These are phyloP conservation scores for Conger conger DNA, from an alignment of 2,113 vertebrate genomes.

Conservation along the genomic window DNA sequence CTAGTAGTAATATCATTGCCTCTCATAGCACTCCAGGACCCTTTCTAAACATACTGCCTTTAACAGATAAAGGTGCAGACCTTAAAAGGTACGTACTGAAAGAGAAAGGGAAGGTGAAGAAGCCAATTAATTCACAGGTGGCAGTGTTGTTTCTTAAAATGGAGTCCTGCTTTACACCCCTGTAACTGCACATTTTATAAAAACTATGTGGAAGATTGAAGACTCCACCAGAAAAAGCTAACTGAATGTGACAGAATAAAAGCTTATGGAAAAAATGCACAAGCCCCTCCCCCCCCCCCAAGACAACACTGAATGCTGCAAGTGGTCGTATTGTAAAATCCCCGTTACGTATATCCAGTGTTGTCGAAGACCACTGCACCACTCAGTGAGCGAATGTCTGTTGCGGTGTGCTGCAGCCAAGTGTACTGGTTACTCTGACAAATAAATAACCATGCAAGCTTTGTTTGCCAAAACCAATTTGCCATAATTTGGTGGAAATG, in stretches of 20 bases:
- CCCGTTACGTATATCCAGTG: not conserved
- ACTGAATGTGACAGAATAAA: not conserved
- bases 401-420: not conserved
- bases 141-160: not conserved
- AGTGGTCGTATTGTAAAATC: not conserved
- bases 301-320: not conserved
- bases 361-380: not conserved
- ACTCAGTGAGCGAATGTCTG: not conserved
- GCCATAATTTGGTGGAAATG: not conserved
- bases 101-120: not conserved
- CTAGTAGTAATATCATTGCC: constrained; percentile 6
- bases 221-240: not conserved
- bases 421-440: not conserved
- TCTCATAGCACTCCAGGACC: constrained; percentile 17
- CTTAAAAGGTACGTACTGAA: not conserved
- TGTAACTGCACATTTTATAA: not conserved
- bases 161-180: not conserved
- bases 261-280: not conserved
- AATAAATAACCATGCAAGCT: no score
- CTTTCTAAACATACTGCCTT: not conserved
- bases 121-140: not conserved
- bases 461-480: not conserved
- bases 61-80: not conserved
- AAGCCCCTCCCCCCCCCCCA: not conserved
- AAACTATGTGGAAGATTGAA: not conserved